Evolutionary conservation across 2,888 invertebrate genomes (phyloP).

Genomic region (Phytoseiulus persimilis): DNA sequence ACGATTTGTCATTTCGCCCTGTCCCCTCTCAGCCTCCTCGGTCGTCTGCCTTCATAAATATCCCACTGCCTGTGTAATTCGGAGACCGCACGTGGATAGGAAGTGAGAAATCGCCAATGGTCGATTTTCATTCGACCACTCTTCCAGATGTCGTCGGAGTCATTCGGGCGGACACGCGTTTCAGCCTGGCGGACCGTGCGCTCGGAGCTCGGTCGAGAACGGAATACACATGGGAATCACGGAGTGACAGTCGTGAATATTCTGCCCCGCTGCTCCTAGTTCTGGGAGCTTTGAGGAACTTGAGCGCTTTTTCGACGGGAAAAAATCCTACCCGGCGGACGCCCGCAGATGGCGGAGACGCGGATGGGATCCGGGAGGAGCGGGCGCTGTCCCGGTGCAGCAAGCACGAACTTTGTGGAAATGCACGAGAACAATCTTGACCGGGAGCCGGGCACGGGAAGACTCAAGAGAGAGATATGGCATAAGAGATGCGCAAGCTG

Average conservation of each 20-base stretch:
- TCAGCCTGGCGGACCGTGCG: not conserved
- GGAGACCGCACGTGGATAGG: not conserved
- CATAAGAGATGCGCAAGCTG: conserved; percentile 5
- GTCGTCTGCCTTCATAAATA: not conserved
- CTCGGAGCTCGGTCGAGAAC: not conserved
- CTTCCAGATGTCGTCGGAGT: not conserved
- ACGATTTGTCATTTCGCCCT: not conserved
- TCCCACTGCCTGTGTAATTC: not conserved
- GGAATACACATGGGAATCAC: not conserved
- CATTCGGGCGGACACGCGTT: not conserved
- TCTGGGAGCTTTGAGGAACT: too few relatives aligned
- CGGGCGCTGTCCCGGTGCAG: not conserved
- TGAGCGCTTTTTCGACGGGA: too few relatives aligned
- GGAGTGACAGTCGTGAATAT: too few relatives aligned
- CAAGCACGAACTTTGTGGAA: not conserved
- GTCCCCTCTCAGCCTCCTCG: not conserved
- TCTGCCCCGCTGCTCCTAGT: too few relatives aligned
- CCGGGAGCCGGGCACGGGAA: not conserved
- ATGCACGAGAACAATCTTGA: not conserved
- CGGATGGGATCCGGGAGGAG: not conserved
- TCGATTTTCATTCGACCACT: not conserved
- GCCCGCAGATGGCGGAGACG: too few relatives aligned
- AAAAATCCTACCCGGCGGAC: too few relatives aligned
- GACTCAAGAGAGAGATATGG: not conserved
- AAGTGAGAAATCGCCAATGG: not conserved